Base-by-base conservation (phyloP, 1,140 invertebrate genomes). In the Dendroctonus valens region DNA sequence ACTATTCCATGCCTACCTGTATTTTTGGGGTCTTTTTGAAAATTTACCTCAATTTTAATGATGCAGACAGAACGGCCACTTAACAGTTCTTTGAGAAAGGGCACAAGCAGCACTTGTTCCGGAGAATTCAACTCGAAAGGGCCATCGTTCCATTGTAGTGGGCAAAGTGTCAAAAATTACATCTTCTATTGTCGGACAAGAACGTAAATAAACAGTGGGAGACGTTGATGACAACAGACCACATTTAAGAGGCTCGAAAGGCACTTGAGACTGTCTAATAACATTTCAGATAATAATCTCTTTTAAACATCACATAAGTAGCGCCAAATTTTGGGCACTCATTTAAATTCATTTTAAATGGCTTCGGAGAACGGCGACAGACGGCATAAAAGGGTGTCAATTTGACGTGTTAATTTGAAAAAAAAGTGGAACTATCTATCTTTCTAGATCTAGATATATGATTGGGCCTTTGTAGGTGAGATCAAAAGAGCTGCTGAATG, bases 201-300 rank as follows among this genome's bases (percentile, higher is more conserved):
- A 72, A 68, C 40, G 66, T 65, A 68, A 70, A 70, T 70, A 69
- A 71, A 71, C 65, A 70, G 7, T 40, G 41, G 42, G 8, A 63
- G 67, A 70, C 64, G 69, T 68, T 44, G 57, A 60, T 65, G 69
- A 68, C 64, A 68, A 54, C 42, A 65, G 66, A 42, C 57, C 59
- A 68, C 66, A 59, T 62, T 68, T 63, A 62, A 67, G 50, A 65
- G 57, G 42, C 62, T 71, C 61, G 48, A 65, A 68, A 64, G 53
- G 69, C 63, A 71, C 69, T 69, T 59, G 65, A 69, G 67, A 71
- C 67, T 65, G 67, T 69, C 65, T 69, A 69, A 71, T 62, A 59
- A 64, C 70, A 69, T 68, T 71, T 68, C 60, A 67, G 70, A 71
- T 71, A 67, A 65, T 63, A 65, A 71, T 71, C 70, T 71, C 58